Evolutionary conservation across 2,888 invertebrate species (phyloP), one percentile per base, ranked within the genome.

Genomic region (Branchipolynoe longqiensis): DNA sequence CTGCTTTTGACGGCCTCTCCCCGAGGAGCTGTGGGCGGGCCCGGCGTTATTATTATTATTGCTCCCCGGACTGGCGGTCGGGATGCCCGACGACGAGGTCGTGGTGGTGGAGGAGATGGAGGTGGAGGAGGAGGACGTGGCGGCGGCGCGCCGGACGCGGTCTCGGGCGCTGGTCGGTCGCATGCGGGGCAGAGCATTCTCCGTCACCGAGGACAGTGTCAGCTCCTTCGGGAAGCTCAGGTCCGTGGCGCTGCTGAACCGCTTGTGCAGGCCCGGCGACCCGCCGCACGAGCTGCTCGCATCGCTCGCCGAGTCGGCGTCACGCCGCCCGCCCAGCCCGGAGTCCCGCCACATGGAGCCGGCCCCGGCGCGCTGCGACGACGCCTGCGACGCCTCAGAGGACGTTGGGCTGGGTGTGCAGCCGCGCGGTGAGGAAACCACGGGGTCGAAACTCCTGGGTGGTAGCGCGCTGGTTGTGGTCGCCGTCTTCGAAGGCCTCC

Each of bases 141-240:
- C 73, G 1, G 48, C 33, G 6, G 48, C 78, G 4, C 40, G 64
- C n/a, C 64, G 1, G 40, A n/a, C 69, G n/a, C 64, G 62, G 6
- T 40, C 48, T 40, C 48, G 62, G 40, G 69, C 64, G 41, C 83
- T 40, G 28, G 83, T 48, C 25, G 64, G 33, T 40, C 83, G 14
- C 69, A 31, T 38, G 28, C 83, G 48, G 64, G 83, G 41, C 64
- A 64, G 31, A 38, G 4, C 25, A 22, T 58, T 14, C 14, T 83
- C 83, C 31, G 31, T 38, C 22, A 41, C 83, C n/a, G 64, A 40
- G 18, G 83, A 1, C 1, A 62, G 69, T 2, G 48, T 83, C n/a
- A 78, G 28, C 48, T 78, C 78, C 78, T 69, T 83, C 28, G 62
- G 64, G 64, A 69, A 38, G 41, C 48, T 41, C 41, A 83, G 64